These are phyloP conservation scores for Saguinus midas DNA, from an alignment of 2,113 vertebrate genomes.

Conservation along the genomic window DNA sequence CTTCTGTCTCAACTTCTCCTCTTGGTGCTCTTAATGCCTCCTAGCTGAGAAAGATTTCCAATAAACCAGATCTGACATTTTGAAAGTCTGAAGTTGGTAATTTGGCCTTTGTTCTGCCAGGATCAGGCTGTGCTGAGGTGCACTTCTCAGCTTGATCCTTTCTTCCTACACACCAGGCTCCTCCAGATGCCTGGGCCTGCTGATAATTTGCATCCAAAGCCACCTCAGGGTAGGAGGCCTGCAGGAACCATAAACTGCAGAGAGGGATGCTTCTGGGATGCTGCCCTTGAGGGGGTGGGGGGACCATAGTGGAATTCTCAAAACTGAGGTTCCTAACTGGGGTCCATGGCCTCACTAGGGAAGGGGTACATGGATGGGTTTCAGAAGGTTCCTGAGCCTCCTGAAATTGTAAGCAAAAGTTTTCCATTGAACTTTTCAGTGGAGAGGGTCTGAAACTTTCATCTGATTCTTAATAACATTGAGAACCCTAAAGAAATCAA, in stretches of 20 bases:
- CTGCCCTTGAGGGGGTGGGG: neutral
- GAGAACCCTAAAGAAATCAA: neutral
- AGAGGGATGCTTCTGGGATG: neutral
- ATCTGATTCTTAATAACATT: neutral
- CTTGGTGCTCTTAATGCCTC: conserved; percentile 3
- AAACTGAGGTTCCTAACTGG: neutral
- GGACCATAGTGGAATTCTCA: neutral
- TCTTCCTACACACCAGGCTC: conserved; percentile 33
- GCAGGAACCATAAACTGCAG: neutral
- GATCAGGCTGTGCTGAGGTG: conserved; percentile 21
- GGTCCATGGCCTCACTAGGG: neutral
- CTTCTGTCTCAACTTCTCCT: neutral
- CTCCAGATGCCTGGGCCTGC: neutral
- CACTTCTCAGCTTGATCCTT: conserved; percentile 36
- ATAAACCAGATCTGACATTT: conserved; percentile 63
- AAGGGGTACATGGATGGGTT: neutral
- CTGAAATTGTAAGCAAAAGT: neutral
- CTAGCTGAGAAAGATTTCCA: conserved; percentile 45
- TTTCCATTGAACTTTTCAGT: neutral
- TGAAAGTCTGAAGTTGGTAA: conserved; percentile 49
- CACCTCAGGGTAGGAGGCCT: neutral
- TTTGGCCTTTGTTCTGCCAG: conserved; percentile 41
- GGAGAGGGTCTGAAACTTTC: neutral
- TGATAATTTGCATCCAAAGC: neutral
- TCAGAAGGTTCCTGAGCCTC: neutral